These are phyloP conservation scores for Talpa occidentalis DNA, from an alignment of 2,113 vertebrate genomes.

Conservation along the genomic window DNA sequence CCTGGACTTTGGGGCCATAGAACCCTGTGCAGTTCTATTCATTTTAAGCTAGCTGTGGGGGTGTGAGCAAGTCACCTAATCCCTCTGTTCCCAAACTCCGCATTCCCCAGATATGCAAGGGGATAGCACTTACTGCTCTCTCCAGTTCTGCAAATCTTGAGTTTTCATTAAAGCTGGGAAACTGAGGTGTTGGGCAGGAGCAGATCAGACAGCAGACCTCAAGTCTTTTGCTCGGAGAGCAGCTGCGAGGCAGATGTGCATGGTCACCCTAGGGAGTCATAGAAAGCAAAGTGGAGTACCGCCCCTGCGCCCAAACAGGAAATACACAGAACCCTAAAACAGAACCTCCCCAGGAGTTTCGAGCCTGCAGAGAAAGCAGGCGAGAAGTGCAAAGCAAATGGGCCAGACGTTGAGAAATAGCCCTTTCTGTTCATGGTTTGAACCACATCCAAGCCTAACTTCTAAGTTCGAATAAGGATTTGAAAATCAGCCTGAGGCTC, in stretches of 20 bases:
- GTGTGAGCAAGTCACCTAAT: background rate
- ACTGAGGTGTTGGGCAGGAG: background rate
- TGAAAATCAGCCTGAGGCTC: constrained; percentile 55
- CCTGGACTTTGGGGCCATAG: background rate
- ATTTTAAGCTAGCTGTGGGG: background rate
- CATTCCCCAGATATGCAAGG: background rate
- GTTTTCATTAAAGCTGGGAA: background rate
- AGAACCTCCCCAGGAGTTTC: background rate
- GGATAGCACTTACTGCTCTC: background rate
- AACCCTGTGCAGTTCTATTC: background rate
- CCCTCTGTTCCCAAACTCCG: background rate
- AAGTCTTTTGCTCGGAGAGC: background rate
- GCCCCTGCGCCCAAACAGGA: background rate
- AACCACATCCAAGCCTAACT: constrained; percentile 39
- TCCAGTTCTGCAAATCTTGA: background rate
- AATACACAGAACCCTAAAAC: background rate
- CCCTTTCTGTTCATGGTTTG: constrained; percentile 58
- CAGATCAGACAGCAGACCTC: background rate
- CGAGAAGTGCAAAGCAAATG: constrained; percentile 18
- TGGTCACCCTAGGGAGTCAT: background rate
- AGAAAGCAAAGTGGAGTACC: background rate
- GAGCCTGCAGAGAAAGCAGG: background rate
- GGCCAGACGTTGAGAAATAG: constrained; percentile 54
- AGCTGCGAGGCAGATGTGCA: background rate
- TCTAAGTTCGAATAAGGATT: constrained; percentile 69